phyloP scores from a whole-genome alignment of 2,113 vertebrate genomes.

The Cygnus buccinator region DNA sequence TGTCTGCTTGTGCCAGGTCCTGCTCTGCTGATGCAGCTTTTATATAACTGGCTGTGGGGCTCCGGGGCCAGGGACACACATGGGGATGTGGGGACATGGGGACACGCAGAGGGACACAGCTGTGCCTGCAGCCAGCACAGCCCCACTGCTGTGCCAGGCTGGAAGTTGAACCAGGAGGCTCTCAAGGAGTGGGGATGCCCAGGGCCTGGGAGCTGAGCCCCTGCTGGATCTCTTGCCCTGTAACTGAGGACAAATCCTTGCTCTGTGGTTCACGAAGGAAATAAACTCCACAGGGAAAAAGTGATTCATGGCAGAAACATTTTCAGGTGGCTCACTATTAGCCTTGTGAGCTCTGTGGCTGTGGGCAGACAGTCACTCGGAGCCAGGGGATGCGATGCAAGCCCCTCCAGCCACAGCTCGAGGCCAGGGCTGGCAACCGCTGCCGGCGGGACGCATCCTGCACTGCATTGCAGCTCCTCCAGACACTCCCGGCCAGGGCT shows the following conservation, averaged over 20 bases:
- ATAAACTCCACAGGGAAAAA: background rate
- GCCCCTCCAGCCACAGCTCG: background rate
- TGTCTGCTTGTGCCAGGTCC: background rate
- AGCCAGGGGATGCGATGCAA: background rate
- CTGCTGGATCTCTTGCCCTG: background rate
- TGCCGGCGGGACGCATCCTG: rapidly evolving
- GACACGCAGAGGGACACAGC: background rate
- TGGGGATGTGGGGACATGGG: background rate
- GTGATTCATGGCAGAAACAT: background rate
- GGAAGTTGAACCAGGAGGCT: background rate
- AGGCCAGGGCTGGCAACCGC: background rate
- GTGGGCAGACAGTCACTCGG: background rate
- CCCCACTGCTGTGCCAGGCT: background rate
- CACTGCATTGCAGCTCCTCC: background rate
- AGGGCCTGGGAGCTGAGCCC: background rate
- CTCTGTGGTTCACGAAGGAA: background rate
- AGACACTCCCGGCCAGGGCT: background rate
- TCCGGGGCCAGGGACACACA: background rate
- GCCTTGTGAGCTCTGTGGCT: background rate
- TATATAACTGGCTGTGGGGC: background rate
- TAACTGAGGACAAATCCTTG: background rate
- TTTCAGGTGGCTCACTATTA: background rate
- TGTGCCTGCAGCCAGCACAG: background rate
- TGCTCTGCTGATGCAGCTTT: background rate
- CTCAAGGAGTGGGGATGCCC: background rate